Conservation (phyloP, 2,113 vertebrate genomes). For the Trogon melanurus region DNA sequence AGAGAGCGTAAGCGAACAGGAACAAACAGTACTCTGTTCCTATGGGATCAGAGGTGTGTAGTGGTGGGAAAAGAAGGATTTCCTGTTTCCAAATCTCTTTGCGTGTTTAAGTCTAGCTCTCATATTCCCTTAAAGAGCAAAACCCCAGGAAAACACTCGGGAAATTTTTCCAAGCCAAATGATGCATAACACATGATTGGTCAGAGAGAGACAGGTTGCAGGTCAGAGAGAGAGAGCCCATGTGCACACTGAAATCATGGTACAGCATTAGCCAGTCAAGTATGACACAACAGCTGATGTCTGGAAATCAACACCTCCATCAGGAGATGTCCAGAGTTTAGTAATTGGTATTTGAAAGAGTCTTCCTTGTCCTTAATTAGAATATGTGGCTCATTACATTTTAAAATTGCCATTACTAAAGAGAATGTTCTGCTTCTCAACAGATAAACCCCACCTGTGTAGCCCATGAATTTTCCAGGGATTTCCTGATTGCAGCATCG, state of each 20-base stretch:
- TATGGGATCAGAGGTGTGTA: conserved; percentile 8
- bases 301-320: not conserved
- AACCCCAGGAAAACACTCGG: not conserved
- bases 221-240: not conserved
- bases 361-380: not conserved
- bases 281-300: not conserved
- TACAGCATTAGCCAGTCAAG: not conserved
- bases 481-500: conserved; percentile 99
- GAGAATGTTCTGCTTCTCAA: not conserved
- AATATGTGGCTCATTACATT: not conserved
- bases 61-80: not conserved
- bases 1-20: not conserved
- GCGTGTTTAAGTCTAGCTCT: not conserved
- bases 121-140: conserved; percentile 7
- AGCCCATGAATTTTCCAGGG: conserved; percentile 99
- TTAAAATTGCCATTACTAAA: not conserved
- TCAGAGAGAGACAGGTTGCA: not conserved
- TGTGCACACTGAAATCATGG: not conserved
- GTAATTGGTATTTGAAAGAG: not conserved
- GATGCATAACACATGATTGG: not conserved
- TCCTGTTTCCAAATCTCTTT: conserved; percentile 47
- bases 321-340: not conserved
- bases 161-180: not conserved
- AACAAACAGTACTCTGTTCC: conserved; percentile 5
- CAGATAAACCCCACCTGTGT: conserved; percentile 83